phyloP scores from a whole-genome alignment of 2,113 vertebrate species.

The Lepus timidus region DNA sequence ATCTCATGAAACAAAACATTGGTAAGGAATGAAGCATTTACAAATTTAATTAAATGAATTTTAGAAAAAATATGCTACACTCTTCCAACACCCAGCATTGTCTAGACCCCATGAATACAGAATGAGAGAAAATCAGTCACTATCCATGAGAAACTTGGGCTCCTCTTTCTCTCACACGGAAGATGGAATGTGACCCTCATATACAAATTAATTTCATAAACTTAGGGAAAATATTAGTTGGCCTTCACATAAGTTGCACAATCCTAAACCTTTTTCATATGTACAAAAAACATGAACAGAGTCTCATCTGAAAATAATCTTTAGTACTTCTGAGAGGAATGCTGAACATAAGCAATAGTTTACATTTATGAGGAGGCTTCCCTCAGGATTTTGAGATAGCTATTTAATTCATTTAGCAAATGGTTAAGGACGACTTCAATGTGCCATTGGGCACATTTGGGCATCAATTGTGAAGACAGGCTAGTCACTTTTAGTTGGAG shows the following conservation, averaged over 20 bases:
- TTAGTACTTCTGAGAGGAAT: not conserved
- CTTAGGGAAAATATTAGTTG: not conserved
- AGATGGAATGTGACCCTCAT: not conserved
- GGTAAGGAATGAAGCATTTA: not conserved
- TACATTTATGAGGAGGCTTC: not conserved
- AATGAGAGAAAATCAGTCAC: not conserved
- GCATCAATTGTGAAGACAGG: not conserved
- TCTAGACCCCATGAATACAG: not conserved
- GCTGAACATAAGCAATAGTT: not conserved
- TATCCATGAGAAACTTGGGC: fast-evolving
- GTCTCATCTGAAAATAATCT: not conserved
- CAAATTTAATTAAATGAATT: not conserved
- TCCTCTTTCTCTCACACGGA: not conserved
- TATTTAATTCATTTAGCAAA: not conserved
- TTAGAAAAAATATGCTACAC: not conserved
- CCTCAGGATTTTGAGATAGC: not conserved
- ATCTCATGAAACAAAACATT: not conserved
- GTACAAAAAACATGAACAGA: not conserved
- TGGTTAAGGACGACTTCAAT: not conserved
- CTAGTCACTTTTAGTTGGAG: not conserved
- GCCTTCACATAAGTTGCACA: not conserved
- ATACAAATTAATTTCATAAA: not conserved
- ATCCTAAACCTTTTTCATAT: not conserved
- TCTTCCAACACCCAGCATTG: not conserved
- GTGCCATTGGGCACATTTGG: not conserved